phyloP scores from a whole-genome alignment of 2,797 vertebrate genomes.

The Lacerta viridis region DNA sequence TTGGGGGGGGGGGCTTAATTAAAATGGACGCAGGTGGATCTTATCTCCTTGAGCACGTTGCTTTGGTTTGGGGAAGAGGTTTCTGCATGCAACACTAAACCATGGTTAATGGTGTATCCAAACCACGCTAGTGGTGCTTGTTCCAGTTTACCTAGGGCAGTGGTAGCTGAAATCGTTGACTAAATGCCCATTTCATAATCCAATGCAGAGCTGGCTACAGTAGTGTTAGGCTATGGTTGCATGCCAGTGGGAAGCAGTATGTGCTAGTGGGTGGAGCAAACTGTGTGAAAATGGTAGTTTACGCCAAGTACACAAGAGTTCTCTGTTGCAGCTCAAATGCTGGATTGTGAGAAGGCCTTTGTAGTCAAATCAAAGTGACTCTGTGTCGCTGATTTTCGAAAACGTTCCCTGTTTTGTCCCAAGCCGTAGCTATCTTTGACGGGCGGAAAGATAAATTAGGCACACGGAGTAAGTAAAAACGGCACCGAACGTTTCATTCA shows the following conservation, averaged over 20 bases:
- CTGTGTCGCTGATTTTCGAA: rapidly evolving
- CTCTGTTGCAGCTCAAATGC: background rate
- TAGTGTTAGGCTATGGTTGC: background rate
- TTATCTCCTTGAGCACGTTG: too few species aligned
- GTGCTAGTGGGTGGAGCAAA: background rate
- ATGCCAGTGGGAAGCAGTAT: background rate
- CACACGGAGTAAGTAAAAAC: background rate
- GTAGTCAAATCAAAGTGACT: background rate
- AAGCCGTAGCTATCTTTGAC: background rate
- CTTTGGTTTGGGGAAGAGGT: too few species aligned
- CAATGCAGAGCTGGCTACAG: background rate
- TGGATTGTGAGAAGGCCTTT: too few species aligned
- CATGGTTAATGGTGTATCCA: too few species aligned
- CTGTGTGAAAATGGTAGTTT: background rate
- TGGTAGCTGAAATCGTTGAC: too few species aligned
- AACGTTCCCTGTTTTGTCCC: rapidly evolving
- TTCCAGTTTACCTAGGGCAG: too few species aligned
- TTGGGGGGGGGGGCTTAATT: too few species aligned
- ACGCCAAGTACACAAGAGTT: background rate
- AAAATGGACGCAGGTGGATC: too few species aligned
- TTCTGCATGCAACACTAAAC: too few species aligned
- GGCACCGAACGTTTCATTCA: background rate
- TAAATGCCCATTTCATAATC: background rate
- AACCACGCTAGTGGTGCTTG: too few species aligned
- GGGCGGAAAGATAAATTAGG: rapidly evolving